These are phyloP conservation scores for Lasiurus borealis DNA, from an alignment of 2,113 vertebrate genomes.

Conservation along the genomic window DNA sequence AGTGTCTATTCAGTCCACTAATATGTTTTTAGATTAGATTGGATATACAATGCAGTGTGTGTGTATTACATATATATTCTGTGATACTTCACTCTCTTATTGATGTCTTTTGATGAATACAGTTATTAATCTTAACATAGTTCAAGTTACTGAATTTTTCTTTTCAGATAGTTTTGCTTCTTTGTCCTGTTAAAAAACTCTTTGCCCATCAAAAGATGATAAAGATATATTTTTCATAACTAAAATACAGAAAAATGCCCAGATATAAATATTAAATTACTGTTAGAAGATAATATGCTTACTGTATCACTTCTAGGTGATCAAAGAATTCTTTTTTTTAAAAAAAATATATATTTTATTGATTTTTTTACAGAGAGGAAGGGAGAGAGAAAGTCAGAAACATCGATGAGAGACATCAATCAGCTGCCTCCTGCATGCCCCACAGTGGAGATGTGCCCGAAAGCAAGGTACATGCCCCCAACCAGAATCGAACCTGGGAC, in stretches of 20 bases:
- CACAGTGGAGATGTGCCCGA: no score
- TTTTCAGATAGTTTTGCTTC: slow-evolving; percentile 40
- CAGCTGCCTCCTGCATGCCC: no score
- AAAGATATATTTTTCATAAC: not conserved
- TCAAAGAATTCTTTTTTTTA: slow-evolving; percentile 39
- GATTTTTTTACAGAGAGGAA: no score
- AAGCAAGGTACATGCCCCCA: no score
- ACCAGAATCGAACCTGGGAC: no score
- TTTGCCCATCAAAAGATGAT: slow-evolving; percentile 42
- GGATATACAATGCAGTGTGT: not conserved
- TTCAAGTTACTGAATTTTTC: not conserved
- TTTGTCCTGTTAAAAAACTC: not conserved
- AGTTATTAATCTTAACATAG: slow-evolving; percentile 37
- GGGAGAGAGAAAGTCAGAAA: no score
- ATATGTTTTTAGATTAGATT: not conserved
- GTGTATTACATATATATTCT: not conserved
- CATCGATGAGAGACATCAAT: no score
- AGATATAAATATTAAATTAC: not conserved
- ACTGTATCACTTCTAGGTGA: not conserved
- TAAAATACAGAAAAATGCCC: slow-evolving; percentile 37
- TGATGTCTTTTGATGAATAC: not conserved
- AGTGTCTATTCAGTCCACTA: not conserved
- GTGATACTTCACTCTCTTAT: not conserved
- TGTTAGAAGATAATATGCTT: slow-evolving; percentile 4
- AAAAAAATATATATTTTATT: no score